Evolutionary conservation across 2,113 vertebrate genomes (phyloP).

Genomic region (Sigmodon hispidus): DNA sequence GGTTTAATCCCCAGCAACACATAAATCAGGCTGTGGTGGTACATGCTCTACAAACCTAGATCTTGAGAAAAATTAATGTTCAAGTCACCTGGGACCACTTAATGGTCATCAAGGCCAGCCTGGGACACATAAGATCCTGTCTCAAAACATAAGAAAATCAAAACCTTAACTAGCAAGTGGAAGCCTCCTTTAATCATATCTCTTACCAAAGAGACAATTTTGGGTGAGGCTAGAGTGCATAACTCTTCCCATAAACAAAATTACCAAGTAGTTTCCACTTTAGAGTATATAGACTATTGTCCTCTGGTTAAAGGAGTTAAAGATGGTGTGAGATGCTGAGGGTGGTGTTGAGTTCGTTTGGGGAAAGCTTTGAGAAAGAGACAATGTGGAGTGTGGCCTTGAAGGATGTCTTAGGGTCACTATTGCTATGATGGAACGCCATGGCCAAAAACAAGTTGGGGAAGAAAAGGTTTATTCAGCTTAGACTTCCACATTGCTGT

Average conservation of each 20-base stretch:
- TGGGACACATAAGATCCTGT: neutral
- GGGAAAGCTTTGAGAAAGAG: constrained; percentile 9
- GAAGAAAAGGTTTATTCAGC: neutral
- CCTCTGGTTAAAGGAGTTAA: neutral
- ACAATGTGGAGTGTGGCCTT: neutral
- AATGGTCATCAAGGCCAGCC: neutral
- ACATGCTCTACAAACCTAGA: neutral
- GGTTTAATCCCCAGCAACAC: neutral
- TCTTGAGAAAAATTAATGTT: neutral
- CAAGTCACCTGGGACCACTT: neutral
- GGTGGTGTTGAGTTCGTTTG: neutral
- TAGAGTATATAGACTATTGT: neutral
- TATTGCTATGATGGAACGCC: neutral
- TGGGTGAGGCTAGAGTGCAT: neutral
- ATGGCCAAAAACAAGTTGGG: neutral
- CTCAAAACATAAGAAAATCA: neutral
- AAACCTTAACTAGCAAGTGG: constrained; percentile 13
- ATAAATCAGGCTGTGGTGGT: neutral
- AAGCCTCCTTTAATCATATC: neutral
- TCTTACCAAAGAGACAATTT: neutral
- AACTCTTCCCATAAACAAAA: constrained; percentile 29
- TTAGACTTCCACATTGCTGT: neutral
- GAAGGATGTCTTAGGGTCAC: neutral
- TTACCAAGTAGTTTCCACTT: constrained; percentile 1
- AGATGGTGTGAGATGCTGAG: neutral